These are phyloP conservation scores for Motacilla alba DNA, from an alignment of 2,113 vertebrate genomes.

Conservation along the genomic window DNA sequence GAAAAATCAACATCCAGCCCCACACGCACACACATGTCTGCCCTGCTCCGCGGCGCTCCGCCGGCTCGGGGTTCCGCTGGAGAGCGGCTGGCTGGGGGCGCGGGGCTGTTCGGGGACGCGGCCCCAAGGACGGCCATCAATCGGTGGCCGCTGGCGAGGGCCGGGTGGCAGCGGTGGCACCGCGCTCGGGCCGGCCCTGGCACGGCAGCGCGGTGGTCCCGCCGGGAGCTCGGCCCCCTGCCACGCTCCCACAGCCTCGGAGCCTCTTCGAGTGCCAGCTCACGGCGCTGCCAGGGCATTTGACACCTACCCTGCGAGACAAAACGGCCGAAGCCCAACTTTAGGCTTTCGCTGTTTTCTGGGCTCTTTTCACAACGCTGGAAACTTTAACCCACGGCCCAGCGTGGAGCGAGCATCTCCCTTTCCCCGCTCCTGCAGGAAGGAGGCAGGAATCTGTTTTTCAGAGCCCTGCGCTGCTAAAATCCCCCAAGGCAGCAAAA, in stretches of 20 bases:
- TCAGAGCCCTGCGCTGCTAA: background rate
- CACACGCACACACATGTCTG: slow-evolving; percentile 62
- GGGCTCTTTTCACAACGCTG: background rate
- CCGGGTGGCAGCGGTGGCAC: background rate
- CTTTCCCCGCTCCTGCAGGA: background rate
- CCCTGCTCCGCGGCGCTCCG: background rate
- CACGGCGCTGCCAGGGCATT: background rate
- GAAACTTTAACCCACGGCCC: background rate
- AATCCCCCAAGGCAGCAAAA: slow-evolving; percentile 37
- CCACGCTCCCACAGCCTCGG: background rate
- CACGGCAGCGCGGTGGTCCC: background rate
- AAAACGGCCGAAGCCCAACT: background rate
- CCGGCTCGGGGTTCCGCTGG: background rate
- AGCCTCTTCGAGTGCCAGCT: background rate
- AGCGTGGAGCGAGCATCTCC: background rate
- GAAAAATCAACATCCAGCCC: slow-evolving; percentile 64
- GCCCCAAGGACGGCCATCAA: background rate
- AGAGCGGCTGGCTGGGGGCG: background rate
- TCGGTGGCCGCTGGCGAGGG: fast-evolving
- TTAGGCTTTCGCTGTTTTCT: background rate
- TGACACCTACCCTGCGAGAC: background rate
- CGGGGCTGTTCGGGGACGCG: background rate
- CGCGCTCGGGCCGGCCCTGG: fast-evolving
- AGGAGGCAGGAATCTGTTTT: slow-evolving; percentile 3
- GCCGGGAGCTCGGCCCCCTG: background rate